Evolutionary conservation across 2,888 invertebrate genomes (phyloP).

Genomic region (Atrina japonica): DNA sequence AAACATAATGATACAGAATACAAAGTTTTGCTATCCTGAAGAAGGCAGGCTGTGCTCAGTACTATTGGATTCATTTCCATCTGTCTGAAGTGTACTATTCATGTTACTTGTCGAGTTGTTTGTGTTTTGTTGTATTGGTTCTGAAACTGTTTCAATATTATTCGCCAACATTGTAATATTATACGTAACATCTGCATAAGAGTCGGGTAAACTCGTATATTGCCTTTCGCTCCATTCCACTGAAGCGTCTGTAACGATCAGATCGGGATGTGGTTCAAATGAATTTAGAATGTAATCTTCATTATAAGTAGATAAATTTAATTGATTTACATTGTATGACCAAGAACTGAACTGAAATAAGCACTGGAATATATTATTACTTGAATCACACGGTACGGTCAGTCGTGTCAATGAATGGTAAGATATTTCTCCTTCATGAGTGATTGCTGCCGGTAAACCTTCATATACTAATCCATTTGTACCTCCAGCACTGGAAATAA

Average conservation of each 20-base stretch:
- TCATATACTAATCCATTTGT: constrained; percentile 5
- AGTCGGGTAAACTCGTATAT: constrained; percentile 5
- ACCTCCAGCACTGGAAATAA: constrained; percentile 4
- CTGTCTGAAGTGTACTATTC: constrained; percentile 2
- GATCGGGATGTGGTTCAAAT: neutral
- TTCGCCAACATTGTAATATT: constrained; percentile 18
- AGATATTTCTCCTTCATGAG: neutral
- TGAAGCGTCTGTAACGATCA: neutral
- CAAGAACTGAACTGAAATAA: constrained; percentile 11
- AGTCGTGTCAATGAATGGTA: constrained; percentile 2
- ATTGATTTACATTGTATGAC: constrained; percentile 5
- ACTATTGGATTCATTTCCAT: too few species aligned
- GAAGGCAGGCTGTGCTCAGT: too few species aligned
- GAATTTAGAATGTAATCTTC: neutral
- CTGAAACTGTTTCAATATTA: constrained; percentile 16
- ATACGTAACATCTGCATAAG: constrained; percentile 11
- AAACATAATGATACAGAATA: too few species aligned
- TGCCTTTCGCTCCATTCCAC: neutral
- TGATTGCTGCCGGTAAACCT: neutral
- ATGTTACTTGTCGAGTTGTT: neutral
- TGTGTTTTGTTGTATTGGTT: neutral
- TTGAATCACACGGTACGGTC: neutral
- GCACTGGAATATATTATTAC: constrained; percentile 4
- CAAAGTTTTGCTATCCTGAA: too few species aligned
- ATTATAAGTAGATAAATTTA: neutral